These are phyloP conservation scores for Proales similis DNA, from an alignment of 1,140 invertebrate species.

Conservation along the genomic window DNA sequence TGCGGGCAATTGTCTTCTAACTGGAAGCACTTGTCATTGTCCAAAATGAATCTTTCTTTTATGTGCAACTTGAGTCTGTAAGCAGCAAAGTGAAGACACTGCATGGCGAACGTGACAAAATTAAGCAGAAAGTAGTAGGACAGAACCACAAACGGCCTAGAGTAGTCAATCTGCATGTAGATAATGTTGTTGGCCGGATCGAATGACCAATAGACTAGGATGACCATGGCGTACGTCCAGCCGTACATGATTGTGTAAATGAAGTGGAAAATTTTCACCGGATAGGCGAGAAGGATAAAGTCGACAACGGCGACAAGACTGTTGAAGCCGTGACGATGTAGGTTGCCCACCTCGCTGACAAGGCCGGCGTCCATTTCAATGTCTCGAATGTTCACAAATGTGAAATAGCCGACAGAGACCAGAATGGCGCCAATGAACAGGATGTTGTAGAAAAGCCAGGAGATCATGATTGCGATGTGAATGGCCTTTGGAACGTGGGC, in stretches of 20 bases:
- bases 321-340: conserved; percentile 31
- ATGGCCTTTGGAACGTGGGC: conserved; percentile 16
- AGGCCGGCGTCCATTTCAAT: conserved; percentile 25
- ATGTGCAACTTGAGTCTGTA: conserved; percentile 29
- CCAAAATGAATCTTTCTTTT: conserved; percentile 21
- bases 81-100: conserved; percentile 28
- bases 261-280: conserved; percentile 30
- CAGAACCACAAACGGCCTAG: conserved; percentile 5
- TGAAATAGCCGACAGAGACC: conserved; percentile 27
- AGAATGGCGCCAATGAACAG: conserved; percentile 25
- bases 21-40: conserved; percentile 33
- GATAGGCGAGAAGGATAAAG: conserved; percentile 21
- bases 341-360: conserved; percentile 20
- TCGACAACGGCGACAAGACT: conserved; percentile 32
- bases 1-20: no score
- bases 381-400: conserved; percentile 21
- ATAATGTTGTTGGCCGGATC: conserved; percentile 20
- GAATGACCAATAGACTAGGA: conserved; percentile 14
- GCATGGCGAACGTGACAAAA: conserved; percentile 16
- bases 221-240: conserved; percentile 26
- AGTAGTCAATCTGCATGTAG: conserved; percentile 31
- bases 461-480: conserved; percentile 12
- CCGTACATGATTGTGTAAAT: conserved; percentile 25
- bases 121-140: not conserved
- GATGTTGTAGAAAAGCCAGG: conserved; percentile 22